Percentiles rank a stretch among this genome's conserved stretches.
Evolutionary conservation across 2,888 invertebrate species (phyloP).

Genomic region (Aleiodes testaceus): DNA sequence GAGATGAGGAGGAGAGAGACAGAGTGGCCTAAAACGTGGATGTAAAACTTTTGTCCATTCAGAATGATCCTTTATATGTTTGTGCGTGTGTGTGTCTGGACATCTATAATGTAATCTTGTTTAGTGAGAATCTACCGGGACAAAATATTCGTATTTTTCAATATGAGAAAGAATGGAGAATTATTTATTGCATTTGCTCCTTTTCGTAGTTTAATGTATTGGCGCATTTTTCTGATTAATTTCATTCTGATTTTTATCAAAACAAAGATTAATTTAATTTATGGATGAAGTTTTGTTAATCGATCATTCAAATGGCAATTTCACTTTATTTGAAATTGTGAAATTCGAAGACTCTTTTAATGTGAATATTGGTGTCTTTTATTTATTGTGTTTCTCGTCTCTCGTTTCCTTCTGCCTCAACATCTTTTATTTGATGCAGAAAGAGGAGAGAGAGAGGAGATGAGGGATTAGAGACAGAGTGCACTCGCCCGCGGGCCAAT

Average conservation of each 20-base stretch:
- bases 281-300: neutral
- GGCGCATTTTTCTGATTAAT: neutral
- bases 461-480: slow-evolving; percentile 33
- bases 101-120: slow-evolving; percentile 15
- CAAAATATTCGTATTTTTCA: neutral
- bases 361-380: slow-evolving; percentile 41
- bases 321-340: neutral
- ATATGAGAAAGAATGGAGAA: neutral
- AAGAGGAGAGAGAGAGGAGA: slow-evolving; percentile 27
- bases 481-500: slow-evolving; percentile 32
- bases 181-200: neutral
- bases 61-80: slow-evolving; percentile 43
- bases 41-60: slow-evolving; percentile 71
- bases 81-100: slow-evolving; percentile 4
- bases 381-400: neutral
- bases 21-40: slow-evolving; percentile 50
- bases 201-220: too few relatives aligned
- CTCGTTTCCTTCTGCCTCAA: too few relatives aligned
- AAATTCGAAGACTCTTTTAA: slow-evolving; percentile 19
- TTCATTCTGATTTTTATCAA: too few relatives aligned
- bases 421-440: too few relatives aligned
- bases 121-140: neutral
- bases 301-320: neutral
- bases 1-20: slow-evolving; percentile 14
- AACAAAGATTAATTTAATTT: slow-evolving; percentile 1